Percentiles rank a stretch among this genome's conserved stretches.
Conservation (phyloP, 2,113 vertebrate species). For the Isichthys henryi region DNA sequence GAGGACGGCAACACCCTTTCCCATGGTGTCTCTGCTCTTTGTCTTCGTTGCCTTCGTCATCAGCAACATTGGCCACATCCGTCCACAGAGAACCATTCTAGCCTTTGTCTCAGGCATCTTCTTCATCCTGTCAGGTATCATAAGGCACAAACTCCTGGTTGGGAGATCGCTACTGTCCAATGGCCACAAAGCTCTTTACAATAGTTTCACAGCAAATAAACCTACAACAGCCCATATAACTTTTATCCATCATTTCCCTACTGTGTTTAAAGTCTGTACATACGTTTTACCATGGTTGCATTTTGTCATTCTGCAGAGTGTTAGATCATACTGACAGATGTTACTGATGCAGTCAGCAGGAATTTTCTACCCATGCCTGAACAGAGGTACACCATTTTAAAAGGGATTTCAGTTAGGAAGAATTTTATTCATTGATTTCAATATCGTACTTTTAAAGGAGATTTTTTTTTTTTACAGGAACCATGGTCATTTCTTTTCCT, state of each 20-base stretch:
- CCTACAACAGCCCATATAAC: not conserved
- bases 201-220: not conserved
- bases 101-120: conserved; percentile 86
- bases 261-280: not conserved
- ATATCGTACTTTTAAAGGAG: not conserved
- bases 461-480: not conserved
- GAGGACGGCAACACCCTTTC: conserved; percentile 79
- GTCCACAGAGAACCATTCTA: conserved; percentile 79
- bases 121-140: conserved; percentile 82
- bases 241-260: not conserved
- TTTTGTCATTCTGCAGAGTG: not conserved
- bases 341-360: not conserved
- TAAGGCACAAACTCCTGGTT: conserved; percentile 12
- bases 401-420: not conserved
- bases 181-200: not conserved
- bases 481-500: not conserved
- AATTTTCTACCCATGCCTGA: conserved; percentile 2
- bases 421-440: not conserved
- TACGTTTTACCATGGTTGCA: not conserved
- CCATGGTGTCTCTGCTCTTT: conserved; percentile 85
- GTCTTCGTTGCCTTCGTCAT: conserved; percentile 85
- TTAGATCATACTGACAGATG: not conserved
- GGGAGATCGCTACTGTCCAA: not conserved
- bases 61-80: conserved; percentile 84
- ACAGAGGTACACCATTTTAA: conserved; percentile 2